phyloP scores from a whole-genome alignment of 2,888 invertebrate species.

The Taphrorychus bicolor region DNA sequence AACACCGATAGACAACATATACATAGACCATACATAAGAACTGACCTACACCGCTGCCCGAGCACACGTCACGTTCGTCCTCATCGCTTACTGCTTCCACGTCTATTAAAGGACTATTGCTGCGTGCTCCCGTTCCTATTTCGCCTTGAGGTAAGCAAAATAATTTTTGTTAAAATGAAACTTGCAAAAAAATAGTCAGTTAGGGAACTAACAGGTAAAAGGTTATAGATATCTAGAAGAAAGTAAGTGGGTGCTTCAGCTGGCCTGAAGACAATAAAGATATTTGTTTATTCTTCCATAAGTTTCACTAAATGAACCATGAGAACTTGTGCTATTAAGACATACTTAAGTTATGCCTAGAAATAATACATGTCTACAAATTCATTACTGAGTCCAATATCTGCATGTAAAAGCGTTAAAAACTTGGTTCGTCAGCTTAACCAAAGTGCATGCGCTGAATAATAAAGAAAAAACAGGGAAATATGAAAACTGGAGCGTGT shows the following conservation, averaged over 20 bases:
- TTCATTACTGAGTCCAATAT: background rate
- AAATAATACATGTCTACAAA: background rate
- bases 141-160: constrained; percentile 62
- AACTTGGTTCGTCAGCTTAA: constrained; percentile 42
- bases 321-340: background rate
- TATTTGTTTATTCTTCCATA: no score
- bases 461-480: background rate
- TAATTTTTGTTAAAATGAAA: background rate
- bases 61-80: constrained; percentile 57
- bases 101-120: constrained; percentile 71
- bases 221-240: no score
- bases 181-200: no score
- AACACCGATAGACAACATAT: constrained; percentile 58
- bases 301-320: no score
- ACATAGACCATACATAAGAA: constrained; percentile 53
- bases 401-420: constrained; percentile 36
- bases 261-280: no score
- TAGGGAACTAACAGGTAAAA: no score
- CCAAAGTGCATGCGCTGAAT: constrained; percentile 31
- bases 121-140: constrained; percentile 67
- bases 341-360: background rate
- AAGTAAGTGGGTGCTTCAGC: no score
- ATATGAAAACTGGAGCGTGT: background rate
- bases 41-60: constrained; percentile 68
- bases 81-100: constrained; percentile 67